These are phyloP conservation scores for Eptesicus fuscus DNA, from an alignment of 2,113 vertebrate genomes.

Conservation along the genomic window DNA sequence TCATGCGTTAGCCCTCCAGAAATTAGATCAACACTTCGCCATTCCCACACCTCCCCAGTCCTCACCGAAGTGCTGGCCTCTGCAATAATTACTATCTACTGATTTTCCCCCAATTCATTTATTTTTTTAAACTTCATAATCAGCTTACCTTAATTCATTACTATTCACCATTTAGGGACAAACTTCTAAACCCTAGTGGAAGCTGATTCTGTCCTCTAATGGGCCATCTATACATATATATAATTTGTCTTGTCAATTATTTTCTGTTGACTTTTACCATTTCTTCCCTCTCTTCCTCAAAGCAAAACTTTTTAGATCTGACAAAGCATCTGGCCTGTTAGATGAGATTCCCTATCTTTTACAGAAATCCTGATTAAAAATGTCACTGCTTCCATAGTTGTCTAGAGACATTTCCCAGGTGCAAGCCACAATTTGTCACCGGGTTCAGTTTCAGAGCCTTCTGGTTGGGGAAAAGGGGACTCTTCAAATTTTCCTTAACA, in stretches of 20 bases:
- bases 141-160: constrained; percentile 68
- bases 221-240: not conserved
- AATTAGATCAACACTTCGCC: constrained; percentile 45
- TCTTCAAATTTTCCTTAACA: not conserved
- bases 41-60: not conserved
- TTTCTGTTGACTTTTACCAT: constrained; percentile 74
- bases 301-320: constrained; percentile 64
- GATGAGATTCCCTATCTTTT: not conserved
- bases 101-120: constrained; percentile 62
- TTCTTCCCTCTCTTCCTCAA: constrained; percentile 57
- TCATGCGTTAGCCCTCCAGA: constrained; percentile 21
- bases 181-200: constrained; percentile 40
- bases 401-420: constrained; percentile 44
- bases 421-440: not conserved
- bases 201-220: not conserved
- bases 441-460: constrained; percentile 40
- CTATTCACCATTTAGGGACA: constrained; percentile 64
- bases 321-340: constrained; percentile 63
- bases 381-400: not conserved
- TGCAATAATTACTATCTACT: constrained; percentile 2
- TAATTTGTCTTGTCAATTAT: constrained; percentile 70
- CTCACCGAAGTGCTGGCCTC: not conserved
- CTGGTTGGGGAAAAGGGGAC: constrained; percentile 23
- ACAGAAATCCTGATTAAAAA: constrained; percentile 64
- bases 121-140: constrained; percentile 71